Percentiles rank a stretch among this genome's conserved stretches.
Conservation (phyloP, 2,888 invertebrate genomes). For the Suillia variegata region DNA sequence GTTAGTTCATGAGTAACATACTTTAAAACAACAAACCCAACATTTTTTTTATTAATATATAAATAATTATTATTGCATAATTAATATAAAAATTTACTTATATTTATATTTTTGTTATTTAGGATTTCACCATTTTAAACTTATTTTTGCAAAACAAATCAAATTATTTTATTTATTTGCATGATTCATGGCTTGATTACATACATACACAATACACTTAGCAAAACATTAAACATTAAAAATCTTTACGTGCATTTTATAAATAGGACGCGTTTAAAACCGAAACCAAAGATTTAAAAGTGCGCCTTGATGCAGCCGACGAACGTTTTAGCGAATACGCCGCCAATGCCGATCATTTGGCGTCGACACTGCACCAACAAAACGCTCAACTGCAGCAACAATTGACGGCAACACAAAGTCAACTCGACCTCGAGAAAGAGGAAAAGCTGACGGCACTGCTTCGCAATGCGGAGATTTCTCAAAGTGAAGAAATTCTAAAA, state of each 20-base stretch:
- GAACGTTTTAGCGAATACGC: constrained; percentile 58
- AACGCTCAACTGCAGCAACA: constrained; percentile 47
- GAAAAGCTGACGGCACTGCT: constrained; percentile 78
- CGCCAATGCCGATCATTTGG: constrained; percentile 54
- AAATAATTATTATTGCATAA: too few relatives aligned
- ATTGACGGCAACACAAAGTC: constrained; percentile 40
- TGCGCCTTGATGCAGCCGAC: constrained; percentile 50
- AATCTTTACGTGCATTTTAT: neutral
- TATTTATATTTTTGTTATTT: too few relatives aligned
- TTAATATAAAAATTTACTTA: too few relatives aligned
- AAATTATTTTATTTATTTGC: too few relatives aligned
- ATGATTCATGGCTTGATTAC: too few relatives aligned
- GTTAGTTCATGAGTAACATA: too few relatives aligned
- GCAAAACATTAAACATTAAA: neutral
- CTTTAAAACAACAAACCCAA: too few relatives aligned
- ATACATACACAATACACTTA: constrained; percentile 3
- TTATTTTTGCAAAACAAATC: too few relatives aligned
- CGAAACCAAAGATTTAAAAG: constrained; percentile 52
- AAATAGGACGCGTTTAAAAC: constrained; percentile 40
- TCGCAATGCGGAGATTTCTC: constrained; percentile 82
- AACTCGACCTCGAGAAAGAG: constrained; percentile 66
- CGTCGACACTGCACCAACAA: constrained; percentile 51
- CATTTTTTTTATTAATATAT: too few relatives aligned
- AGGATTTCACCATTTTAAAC: too few relatives aligned
- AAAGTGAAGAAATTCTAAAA: constrained; percentile 76